Percentiles rank a stretch among this genome's conserved stretches.
Evolutionary conservation across 2,113 vertebrate species (phyloP).

Genomic region (Tupaia tana): DNA sequence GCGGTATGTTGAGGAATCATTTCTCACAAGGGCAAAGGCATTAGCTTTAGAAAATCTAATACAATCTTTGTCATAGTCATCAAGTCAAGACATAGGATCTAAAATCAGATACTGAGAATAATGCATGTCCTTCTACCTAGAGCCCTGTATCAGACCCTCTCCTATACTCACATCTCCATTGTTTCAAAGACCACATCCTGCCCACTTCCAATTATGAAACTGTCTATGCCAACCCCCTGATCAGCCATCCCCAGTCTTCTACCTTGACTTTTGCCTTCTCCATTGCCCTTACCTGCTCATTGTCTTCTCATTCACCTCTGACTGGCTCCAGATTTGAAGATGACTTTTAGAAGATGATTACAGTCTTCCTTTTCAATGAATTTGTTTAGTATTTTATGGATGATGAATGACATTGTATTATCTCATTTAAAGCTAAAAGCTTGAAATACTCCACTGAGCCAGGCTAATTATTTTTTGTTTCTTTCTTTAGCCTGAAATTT

Average conservation of each 20-base stretch:
- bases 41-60: neutral
- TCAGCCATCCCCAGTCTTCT: neutral
- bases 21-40: neutral
- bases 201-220: neutral
- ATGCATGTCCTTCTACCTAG: neutral
- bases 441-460: neutral
- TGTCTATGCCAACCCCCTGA: accelerated
- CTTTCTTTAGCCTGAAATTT: neutral
- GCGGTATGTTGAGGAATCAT: neutral
- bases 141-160: neutral
- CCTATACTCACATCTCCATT: neutral
- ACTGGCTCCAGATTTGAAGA: neutral
- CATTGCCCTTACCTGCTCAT: neutral
- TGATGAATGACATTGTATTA: neutral
- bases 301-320: neutral
- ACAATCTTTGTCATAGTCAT: neutral
- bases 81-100: neutral
- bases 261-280: neutral
- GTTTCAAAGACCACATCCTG: neutral
- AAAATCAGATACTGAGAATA: constrained; percentile 15
- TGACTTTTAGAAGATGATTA: constrained; percentile 1
- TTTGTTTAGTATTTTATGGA: neutral
- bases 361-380: neutral
- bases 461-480: neutral
- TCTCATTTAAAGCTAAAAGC: neutral